A percentile compares a stretch with the other conserved stretches of the same genome.
These are phyloP conservation scores for Montipora sp. DNA, from an alignment of 64 coral and sea anemone genomes.

Conservation along the genomic window DNA sequence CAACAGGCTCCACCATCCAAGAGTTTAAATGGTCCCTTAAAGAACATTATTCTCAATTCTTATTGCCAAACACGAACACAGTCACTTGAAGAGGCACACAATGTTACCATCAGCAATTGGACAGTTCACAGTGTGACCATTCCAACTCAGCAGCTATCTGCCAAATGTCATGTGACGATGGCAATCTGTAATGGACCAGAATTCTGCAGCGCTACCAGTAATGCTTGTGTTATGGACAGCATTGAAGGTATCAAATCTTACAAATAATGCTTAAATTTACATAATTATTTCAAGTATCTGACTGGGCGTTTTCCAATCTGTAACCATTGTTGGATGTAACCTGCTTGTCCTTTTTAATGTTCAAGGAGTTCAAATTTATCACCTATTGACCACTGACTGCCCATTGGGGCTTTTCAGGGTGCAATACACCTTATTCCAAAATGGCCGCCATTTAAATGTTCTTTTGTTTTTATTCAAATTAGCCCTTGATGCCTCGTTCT, in stretches of 20 bases:
- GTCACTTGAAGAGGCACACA: neutral
- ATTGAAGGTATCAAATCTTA: neutral
- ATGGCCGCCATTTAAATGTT: too few species aligned
- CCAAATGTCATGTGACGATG: conserved; percentile 13
- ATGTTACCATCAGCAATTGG: neutral
- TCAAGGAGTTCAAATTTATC: too few species aligned
- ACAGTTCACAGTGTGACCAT: neutral
- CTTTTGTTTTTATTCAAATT: too few species aligned
- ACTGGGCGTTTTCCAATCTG: too few species aligned
- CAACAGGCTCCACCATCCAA: neutral
- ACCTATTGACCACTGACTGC: too few species aligned
- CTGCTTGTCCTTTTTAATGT: too few species aligned
- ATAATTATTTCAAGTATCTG: too few species aligned
- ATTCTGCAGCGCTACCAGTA: neutral
- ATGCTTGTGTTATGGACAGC: neutral
- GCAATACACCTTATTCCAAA: too few species aligned
- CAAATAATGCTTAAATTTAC: too few species aligned
- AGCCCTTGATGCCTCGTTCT: too few species aligned
- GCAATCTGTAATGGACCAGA: conserved; percentile 16
- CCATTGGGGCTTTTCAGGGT: too few species aligned
- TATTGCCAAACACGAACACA: neutral
- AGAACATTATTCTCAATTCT: neutral
- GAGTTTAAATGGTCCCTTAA: neutral
- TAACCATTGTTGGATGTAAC: too few species aligned
- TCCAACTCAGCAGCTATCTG: neutral